phyloP scores from a whole-genome alignment of 2,113 vertebrate species.

The Dipodomys merriami region DNA sequence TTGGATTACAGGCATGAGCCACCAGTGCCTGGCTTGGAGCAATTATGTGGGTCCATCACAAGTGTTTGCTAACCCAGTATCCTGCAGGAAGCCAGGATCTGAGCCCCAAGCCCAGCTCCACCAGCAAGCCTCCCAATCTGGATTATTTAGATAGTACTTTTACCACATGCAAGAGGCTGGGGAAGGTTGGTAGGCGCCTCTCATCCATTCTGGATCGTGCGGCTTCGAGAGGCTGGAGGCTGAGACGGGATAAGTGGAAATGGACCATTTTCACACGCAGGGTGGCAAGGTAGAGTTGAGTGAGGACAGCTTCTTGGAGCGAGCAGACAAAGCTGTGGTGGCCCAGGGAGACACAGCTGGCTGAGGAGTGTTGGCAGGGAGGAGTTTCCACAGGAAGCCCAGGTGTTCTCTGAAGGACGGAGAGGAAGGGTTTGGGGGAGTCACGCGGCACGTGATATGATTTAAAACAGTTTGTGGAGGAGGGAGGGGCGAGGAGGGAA shows the following conservation, averaged over 20 bases:
- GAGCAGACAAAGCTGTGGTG: neutral
- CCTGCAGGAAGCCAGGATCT: neutral
- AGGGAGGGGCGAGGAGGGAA: neutral
- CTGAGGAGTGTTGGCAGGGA: neutral
- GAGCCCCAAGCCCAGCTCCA: no score
- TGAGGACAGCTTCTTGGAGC: conserved; percentile 37
- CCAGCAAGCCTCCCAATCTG: no score
- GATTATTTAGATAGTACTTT: neutral
- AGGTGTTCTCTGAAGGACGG: neutral
- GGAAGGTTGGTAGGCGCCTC: neutral
- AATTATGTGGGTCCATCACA: rapidly evolving
- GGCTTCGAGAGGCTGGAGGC: neutral
- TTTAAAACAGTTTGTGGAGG: neutral
- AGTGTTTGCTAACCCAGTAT: neutral
- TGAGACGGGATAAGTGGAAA: neutral
- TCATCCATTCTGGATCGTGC: neutral
- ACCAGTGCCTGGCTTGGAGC: neutral
- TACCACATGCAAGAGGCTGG: neutral
- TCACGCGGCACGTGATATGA: neutral
- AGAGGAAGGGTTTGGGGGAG: rapidly evolving
- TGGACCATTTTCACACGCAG: neutral
- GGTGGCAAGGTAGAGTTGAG: neutral
- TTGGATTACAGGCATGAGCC: no score
- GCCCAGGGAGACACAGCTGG: neutral
- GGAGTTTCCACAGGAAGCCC: neutral